Evolutionary conservation across 2,888 invertebrate species (phyloP), one percentile per base, ranked within the genome.

Genomic region (Uropetala carovei): DNA sequence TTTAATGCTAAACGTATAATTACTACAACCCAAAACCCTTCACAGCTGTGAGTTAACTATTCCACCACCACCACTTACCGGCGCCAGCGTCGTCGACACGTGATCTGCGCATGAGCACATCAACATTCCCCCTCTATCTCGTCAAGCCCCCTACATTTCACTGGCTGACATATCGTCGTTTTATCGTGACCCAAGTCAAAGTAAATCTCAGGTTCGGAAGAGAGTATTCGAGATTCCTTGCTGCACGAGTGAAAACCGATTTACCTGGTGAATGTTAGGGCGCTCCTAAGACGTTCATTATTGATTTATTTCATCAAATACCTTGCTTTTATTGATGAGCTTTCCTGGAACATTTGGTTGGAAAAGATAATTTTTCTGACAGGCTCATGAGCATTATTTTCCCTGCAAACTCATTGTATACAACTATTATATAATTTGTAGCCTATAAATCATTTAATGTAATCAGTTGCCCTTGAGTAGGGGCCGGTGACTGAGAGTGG

Each of bases 41-140:
- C 43, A 43, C 43, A 43, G 43, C 43, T 43, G 43, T 43, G 1
- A 43, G 5, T 5, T 43, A 43, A 1, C 43, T 43, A 43, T 5
- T 43, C 1, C 5, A 43, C 43, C 43, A 5, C 16, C 9, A 60
- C 30, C 64, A 43, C 30, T 18, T n/a, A 43, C 43, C n/a, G 64
- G 89, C 16, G 89, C 89, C 43, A 43, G 43, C 14, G 7, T 60
- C 59, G 89, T 13, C 9, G 27, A 18, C 89, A 89, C 89, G 89
- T 89, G 89, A 89, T 68, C 89, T 60, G 89, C 89, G 89, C 89
- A 89, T 89, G 89, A 43, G 89, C 68, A 64, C 16, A 11, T 2
- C 16, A 10, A 30, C 10, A 56, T 30, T 27, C 27, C 89, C 89
- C 89, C 89, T 89, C 89, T 64, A 83, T 83, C 56, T 43, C 30